Percentiles rank a stretch among this genome's conserved stretches.
Conservation (phyloP, 2,888 invertebrate species). For the Tachina lurida region DNA sequence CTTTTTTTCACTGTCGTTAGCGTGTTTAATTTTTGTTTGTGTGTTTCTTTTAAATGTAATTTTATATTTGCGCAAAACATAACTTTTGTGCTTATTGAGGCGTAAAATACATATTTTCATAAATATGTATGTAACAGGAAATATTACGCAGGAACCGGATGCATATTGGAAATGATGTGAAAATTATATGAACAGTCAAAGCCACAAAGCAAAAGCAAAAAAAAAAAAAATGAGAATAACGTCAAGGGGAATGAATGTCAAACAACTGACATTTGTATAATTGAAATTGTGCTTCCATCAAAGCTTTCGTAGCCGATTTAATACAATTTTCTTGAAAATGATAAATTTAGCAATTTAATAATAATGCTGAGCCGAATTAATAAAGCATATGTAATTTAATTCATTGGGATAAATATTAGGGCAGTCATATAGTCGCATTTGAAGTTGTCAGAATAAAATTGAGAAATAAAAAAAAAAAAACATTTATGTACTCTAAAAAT, state of each 20-base stretch:
- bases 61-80: not conserved
- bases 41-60: too few relatives aligned
- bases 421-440: too few relatives aligned
- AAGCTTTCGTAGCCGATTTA: not conserved
- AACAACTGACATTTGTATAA: not conserved
- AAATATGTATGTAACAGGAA: not conserved
- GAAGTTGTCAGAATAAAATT: too few relatives aligned
- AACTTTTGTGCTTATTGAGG: not conserved
- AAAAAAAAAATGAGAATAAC: not conserved
- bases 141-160: not conserved
- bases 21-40: too few relatives aligned
- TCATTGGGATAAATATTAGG: too few relatives aligned
- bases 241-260: not conserved
- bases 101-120: not conserved
- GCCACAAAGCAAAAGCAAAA: not conserved
- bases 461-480: too few relatives aligned
- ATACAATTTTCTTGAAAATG: too few relatives aligned
- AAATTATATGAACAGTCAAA: not conserved
- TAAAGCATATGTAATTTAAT: too few relatives aligned
- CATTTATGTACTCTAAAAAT: too few relatives aligned
- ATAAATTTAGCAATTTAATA: too few relatives aligned
- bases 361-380: too few relatives aligned
- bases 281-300: not conserved
- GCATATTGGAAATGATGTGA: not conserved
- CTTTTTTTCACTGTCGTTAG: too few relatives aligned